Base-by-base conservation (phyloP, 35 echinoderm and acorn worm species). In the Apostichopus parvimensis region DNA sequence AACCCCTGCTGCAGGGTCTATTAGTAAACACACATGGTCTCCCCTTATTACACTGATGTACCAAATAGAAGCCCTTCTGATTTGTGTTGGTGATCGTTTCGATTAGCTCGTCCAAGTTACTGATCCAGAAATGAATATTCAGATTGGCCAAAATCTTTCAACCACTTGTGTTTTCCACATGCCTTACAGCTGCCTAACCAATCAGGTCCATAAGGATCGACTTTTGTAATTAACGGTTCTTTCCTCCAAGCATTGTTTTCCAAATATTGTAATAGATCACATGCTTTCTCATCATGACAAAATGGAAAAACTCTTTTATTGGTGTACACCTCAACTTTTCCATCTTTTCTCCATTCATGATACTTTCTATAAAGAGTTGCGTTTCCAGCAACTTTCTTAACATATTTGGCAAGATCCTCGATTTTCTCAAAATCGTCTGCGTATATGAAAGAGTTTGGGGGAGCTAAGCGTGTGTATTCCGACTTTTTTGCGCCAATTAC, bases 371-470 rank as follows among this genome's bases (percentile, higher is more conserved):
- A 95, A 2, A 92, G 84, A 20, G 14, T 25, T 64, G 83, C 68
- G 45, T 95, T 73, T 2, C 26, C 54, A 18, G 84, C 94, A 26
- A 95, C 73, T 14, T 57, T 80, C 23, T 89, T 55, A 24, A 95
- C 6, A 79, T 88, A 89, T 13, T 70, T 17, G 0, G 82, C 91
- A 18, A 95, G 70, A 24, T 88, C 91, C 45, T 88, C 4, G 26
- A 78, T 82, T 12, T 68, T 86, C 17, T 65, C 58, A 59, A 92
- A 95, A 55, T 92, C 91, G n/a, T 86, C 79, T 26, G 92, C 86
- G 54, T 95, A 83, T 22, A 95, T 92, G 77, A 95, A 95, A 2
- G 94, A 95, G 73, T 92, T 92, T 0, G 94, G 94, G 57, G 94
- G 94, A 1, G 90, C 90, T 8, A 95, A 65, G 6, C 92, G 86